These are phyloP conservation scores for Mirza zaza DNA, from an alignment of 2,113 vertebrate species.

Conservation along the genomic window DNA sequence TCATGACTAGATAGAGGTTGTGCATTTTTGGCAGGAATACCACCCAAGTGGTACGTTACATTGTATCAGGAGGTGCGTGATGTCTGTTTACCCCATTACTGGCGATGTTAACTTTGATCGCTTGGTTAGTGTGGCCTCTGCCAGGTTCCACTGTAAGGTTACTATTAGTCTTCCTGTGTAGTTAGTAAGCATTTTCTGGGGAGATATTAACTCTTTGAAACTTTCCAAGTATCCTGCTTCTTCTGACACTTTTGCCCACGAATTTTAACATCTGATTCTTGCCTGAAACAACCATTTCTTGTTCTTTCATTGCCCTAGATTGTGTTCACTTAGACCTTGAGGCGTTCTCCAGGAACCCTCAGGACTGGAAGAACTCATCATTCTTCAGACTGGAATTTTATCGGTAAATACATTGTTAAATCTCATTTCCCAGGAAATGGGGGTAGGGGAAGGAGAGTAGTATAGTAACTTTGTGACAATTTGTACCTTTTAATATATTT, in stretches of 20 bases:
- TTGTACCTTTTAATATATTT: neutral
- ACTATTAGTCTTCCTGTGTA: neutral
- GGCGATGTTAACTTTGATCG: neutral
- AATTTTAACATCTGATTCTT: neutral
- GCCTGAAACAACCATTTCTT: neutral
- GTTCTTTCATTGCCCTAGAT: conserved; percentile 80
- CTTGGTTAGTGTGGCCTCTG: neutral
- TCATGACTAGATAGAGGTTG: neutral
- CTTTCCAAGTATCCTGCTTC: neutral
- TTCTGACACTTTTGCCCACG: neutral
- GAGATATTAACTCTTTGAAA: neutral
- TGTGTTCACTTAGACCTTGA: conserved; percentile 88
- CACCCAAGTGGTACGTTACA: accelerated
- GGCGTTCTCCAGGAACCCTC: conserved; percentile 63
- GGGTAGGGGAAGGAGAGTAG: neutral
- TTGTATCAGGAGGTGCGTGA: neutral
- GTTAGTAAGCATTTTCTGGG: neutral
- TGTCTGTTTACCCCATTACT: neutral
- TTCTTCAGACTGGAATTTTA: conserved; percentile 96
- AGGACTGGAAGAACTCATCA: conserved; percentile 87
- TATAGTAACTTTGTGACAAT: neutral
- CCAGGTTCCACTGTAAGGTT: neutral
- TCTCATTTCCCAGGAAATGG: neutral
- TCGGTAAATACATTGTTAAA: conserved; percentile 85
- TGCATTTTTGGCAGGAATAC: neutral